Percentiles rank a stretch among this genome's conserved stretches.
These are phyloP conservation scores for Phrynosoma platyrhinos DNA, from an alignment of 2,113 vertebrate genomes.

Conservation along the genomic window DNA sequence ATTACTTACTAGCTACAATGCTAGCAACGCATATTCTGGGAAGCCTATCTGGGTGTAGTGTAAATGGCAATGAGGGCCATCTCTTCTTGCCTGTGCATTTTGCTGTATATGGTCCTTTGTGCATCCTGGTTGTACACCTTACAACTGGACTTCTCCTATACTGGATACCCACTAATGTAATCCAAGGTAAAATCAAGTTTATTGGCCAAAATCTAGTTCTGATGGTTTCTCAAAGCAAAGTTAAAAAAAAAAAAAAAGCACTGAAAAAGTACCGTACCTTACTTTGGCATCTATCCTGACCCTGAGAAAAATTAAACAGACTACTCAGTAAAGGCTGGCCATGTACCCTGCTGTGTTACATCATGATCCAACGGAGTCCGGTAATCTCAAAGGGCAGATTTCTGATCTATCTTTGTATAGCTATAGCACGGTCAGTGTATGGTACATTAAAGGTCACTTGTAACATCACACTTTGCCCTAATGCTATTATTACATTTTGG, in stretches of 20 bases:
- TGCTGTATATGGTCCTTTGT: too few relatives aligned
- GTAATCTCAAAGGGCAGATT: slow-evolving; percentile 15
- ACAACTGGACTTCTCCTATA: background rate
- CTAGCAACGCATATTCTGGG: too few relatives aligned
- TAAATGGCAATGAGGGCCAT: too few relatives aligned
- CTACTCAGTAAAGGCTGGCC: background rate
- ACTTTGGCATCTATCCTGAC: too few relatives aligned
- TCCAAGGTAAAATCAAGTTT: background rate
- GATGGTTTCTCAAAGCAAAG: background rate
- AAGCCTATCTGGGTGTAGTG: background rate
- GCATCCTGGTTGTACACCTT: background rate
- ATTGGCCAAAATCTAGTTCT: background rate
- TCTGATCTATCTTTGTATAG: slow-evolving; percentile 14
- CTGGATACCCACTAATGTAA: background rate
- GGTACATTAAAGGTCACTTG: slow-evolving; percentile 2
- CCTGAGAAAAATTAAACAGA: too few relatives aligned
- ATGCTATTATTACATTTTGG: slow-evolving; percentile 38
- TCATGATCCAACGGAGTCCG: background rate
- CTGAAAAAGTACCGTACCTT: too few relatives aligned
- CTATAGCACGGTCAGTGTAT: background rate
- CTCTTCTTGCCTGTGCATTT: too few relatives aligned
- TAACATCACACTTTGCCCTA: slow-evolving; percentile 25
- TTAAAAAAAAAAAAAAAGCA: too few relatives aligned
- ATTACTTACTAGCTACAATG: background rate
- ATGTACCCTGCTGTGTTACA: too few relatives aligned